Conservation (phyloP, 2,113 vertebrate species). For the Hippopotamus amphibius region DNA sequence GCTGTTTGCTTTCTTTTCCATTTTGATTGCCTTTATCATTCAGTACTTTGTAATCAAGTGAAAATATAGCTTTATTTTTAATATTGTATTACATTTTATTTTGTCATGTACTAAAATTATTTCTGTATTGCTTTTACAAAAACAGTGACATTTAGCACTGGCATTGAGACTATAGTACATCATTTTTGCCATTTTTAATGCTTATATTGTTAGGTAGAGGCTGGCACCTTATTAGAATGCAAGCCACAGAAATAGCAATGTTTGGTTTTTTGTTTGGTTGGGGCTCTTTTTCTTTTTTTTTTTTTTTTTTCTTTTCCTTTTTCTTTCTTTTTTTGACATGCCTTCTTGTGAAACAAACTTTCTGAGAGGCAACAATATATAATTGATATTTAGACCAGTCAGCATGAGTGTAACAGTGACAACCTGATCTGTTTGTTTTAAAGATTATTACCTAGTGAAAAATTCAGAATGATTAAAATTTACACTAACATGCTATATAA, state of each 20-base stretch:
- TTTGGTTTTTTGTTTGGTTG: not conserved
- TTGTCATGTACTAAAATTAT: slow-evolving; percentile 88
- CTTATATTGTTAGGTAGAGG: slow-evolving; percentile 84
- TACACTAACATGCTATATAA: slow-evolving; percentile 87
- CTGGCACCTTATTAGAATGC: slow-evolving; percentile 83
- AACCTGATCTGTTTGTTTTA: slow-evolving; percentile 72
- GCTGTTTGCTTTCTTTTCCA: slow-evolving; percentile 95
- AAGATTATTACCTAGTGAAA: slow-evolving; percentile 79
- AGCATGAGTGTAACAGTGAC: slow-evolving; percentile 73
- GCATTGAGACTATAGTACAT: slow-evolving; percentile 84
- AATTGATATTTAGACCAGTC: slow-evolving; percentile 79
- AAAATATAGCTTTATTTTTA: slow-evolving; percentile 86
- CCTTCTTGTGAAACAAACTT: slow-evolving; percentile 85
- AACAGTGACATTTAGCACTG: slow-evolving; percentile 86
- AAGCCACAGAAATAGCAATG: slow-evolving; percentile 85
- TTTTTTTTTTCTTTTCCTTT: not conserved
- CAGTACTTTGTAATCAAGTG: slow-evolving; percentile 99
- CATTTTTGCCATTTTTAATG: slow-evolving; percentile 84
- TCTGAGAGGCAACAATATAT: slow-evolving; percentile 74
- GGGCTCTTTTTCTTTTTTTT: not conserved
- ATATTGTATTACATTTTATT: slow-evolving; percentile 86
- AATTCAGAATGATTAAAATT: slow-evolving; percentile 84
- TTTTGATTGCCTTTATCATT: slow-evolving; percentile 98
- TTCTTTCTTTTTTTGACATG: slow-evolving; percentile 72
- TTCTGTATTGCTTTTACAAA: slow-evolving; percentile 89